Evolutionary conservation across 2,113 vertebrate genomes (phyloP).

Genomic region (Callospermophilus lateralis): DNA sequence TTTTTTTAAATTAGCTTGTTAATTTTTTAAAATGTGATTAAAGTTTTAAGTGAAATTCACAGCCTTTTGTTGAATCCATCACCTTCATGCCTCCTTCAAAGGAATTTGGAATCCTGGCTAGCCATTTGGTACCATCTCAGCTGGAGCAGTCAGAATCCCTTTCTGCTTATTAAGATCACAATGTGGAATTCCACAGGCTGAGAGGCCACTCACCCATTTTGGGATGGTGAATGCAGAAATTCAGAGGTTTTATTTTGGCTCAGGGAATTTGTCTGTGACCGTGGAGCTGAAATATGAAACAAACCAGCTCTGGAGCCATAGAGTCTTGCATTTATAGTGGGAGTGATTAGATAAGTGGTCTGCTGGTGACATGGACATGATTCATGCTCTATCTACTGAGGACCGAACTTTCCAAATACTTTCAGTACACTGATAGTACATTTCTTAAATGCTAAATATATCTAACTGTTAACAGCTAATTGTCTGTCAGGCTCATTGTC

Average conservation of each 20-base stretch:
- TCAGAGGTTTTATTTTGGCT: slow-evolving; percentile 87
- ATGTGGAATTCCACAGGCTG: slow-evolving; percentile 85
- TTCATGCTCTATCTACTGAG: slow-evolving; percentile 80
- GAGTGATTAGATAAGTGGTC: slow-evolving; percentile 87
- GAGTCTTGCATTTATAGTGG: slow-evolving; percentile 76
- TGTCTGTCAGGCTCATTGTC: slow-evolving; percentile 53
- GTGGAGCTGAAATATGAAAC: slow-evolving; percentile 79
- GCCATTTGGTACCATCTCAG: slow-evolving; percentile 60
- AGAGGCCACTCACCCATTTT: slow-evolving; percentile 81
- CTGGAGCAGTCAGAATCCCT: slow-evolving; percentile 50
- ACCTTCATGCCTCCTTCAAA: slow-evolving; percentile 72
- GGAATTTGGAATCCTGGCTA: slow-evolving; percentile 62
- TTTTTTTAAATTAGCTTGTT: neutral
- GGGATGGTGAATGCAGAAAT: slow-evolving; percentile 76
- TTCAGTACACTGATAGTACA: slow-evolving; percentile 65
- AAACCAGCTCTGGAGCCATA: slow-evolving; percentile 78
- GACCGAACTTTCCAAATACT: slow-evolving; percentile 80
- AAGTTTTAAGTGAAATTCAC: slow-evolving; percentile 52
- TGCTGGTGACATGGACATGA: slow-evolving; percentile 70
- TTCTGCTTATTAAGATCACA: slow-evolving; percentile 81
- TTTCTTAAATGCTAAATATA: slow-evolving; percentile 72
- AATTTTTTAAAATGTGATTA: neutral
- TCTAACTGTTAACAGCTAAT: slow-evolving; percentile 70
- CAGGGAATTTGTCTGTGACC: slow-evolving; percentile 80
- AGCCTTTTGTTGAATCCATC: slow-evolving; percentile 58